Evolutionary conservation across 2,113 vertebrate species (phyloP), one percentile per base, ranked within the genome.

Genomic region (Psittacara wagleri): DNA sequence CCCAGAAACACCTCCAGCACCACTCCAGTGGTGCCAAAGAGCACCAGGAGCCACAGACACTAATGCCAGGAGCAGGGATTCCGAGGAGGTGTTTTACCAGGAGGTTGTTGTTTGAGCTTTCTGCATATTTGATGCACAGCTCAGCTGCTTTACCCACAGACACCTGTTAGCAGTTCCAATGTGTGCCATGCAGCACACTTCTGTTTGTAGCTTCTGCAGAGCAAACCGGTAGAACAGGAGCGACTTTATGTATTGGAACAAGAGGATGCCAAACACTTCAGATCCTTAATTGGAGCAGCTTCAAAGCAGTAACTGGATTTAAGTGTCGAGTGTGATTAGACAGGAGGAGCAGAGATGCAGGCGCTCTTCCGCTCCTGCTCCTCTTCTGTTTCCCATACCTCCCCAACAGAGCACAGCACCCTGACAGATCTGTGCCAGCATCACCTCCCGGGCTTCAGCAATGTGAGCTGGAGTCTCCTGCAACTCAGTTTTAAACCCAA

Each of bases 291-390:
- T 83, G 63, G 33, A 94, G 29, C 76, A 92, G 48, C 82, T 96
- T 92, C 94, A 94, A 94, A 93, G 85, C 49, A 80, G 3, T 35
- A 86, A 83, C 3, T 43, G 33, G 29, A 88, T 83, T 76, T 27
- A 85, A 78, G 68, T 48, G 35, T 80, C 75, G 41, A 85, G 41
- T 11, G 25, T 29, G 59, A 90, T 83, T 49, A 90, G 63, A 94
- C 62, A 88, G 51, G 17, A 92, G 63, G 37, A 64, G n/a, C 28
- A 57, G 72, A 86, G 46, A 70, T 15, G 20, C 33, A 73, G 29
- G 28, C 0, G 0, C 67, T 82, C 46, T 57, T 87, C 44, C 16
- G 25, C 67, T 91, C 20, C 0, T 80, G 70, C 57, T 49, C 17
- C 69, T 61, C 43, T 19, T 57, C 37, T 55, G 69, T 83, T 59